Evolutionary conservation across 2,797 vertebrate genomes (phyloP).

Genomic region (Silurus lanzhouensis): DNA sequence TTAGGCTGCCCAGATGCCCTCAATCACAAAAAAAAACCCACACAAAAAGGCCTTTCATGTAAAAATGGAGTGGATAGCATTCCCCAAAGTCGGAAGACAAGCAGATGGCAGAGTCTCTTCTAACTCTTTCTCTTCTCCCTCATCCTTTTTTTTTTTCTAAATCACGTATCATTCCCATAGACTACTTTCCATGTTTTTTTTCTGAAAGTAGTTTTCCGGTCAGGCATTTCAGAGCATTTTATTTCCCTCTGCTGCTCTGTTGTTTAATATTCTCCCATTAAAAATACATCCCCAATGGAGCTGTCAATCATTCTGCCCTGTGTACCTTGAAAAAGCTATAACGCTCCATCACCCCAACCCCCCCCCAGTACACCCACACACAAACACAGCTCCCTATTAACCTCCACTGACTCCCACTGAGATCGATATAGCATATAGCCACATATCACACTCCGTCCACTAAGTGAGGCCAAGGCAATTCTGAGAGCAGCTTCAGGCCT

Average conservation of each 20-base stretch:
- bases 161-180: constrained; percentile 40
- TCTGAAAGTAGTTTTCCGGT: neutral
- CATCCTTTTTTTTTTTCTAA: constrained; percentile 18
- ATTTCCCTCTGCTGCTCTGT: neutral
- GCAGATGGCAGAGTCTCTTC: neutral
- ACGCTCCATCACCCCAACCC: constrained; percentile 15
- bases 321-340: constrained; percentile 28
- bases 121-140: constrained; percentile 21
- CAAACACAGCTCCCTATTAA: constrained; percentile 46
- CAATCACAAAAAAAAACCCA: constrained; percentile 44
- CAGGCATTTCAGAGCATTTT: neutral
- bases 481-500: constrained; percentile 33
- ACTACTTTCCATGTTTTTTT: constrained; percentile 25
- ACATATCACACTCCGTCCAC: constrained; percentile 43
- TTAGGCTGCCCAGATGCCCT: constrained; percentile 48
- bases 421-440: constrained; percentile 45
- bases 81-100: constrained; percentile 46
- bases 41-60: constrained; percentile 55
- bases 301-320: constrained; percentile 45
- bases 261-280: constrained; percentile 37
- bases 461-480: constrained; percentile 18
- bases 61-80: constrained; percentile 51
- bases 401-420: constrained; percentile 45
- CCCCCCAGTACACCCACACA: constrained; percentile 8
- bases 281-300: constrained; percentile 33